Conservation (phyloP, 2,113 vertebrate genomes). For the Odobenus rosmarus region DNA sequence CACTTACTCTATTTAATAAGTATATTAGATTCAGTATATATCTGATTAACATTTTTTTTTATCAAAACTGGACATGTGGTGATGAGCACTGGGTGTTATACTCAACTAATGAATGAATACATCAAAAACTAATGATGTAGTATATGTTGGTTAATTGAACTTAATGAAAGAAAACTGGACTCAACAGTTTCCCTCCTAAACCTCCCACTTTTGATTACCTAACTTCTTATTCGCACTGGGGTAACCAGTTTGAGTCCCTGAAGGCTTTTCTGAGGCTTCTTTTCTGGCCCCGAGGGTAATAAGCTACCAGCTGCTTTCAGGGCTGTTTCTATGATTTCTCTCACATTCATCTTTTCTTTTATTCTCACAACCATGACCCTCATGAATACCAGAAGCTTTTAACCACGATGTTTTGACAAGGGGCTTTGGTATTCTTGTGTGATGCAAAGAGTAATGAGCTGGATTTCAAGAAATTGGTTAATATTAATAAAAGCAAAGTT, state of each 20-base stretch:
- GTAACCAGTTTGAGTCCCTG: background rate
- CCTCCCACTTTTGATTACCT: background rate
- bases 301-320: background rate
- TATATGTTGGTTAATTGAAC: no score
- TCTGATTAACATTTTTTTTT: slow-evolving; percentile 4
- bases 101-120: no score
- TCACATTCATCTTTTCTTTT: background rate
- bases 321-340: background rate
- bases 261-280: background rate
- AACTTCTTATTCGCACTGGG: background rate
- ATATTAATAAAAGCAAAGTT: slow-evolving; percentile 10
- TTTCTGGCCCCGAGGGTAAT: background rate
- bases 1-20: background rate
- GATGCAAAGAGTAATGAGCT: background rate
- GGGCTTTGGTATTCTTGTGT: background rate
- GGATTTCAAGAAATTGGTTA: slow-evolving; percentile 4
- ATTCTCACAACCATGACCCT: background rate
- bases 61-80: background rate
- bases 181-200: background rate
- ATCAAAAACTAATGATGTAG: no score
- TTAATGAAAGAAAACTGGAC: background rate
- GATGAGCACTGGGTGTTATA: no score
- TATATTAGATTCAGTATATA: background rate
- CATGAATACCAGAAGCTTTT: background rate
- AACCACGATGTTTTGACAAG: background rate